Base-by-base conservation (phyloP, 2,113 vertebrate species). In the Leptobrachium ailaonicum region DNA sequence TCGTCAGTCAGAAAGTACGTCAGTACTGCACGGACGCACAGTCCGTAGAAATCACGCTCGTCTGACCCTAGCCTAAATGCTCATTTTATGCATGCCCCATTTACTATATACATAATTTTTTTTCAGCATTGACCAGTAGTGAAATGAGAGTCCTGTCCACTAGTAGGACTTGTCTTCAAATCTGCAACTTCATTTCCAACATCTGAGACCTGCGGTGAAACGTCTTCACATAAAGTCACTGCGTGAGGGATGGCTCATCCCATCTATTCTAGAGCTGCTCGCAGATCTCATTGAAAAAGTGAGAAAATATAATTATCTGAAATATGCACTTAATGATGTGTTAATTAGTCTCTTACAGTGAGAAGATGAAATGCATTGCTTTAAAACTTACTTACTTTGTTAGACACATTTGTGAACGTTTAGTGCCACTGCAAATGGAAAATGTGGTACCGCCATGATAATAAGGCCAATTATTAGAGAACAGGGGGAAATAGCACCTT, bases 251-350 rank as follows among this genome's bases (percentile, higher is more conserved):
- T 84, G 85, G 87, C 86, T 88, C 85, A 89, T 87, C 85, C 88
- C 83, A 86, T 84, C 86, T 90, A 89, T 90, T 89, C 85, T 87
- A 82, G 84, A 69, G 47, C 79, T 75, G 64, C 63, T 81, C 79
- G 68, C 71, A 85, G 79, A 84, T 89, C 88, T 86, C 92, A 92
- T 94, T 94, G 91, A 92, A 94, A 60, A 94, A 89, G 93, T 94
- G 93, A 91, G 92, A 94, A 94, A 93, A 93, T 94, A 93, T 94
- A 94, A 94, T 94, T 91, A 94, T 94, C 91, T 90, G 92, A 94
- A 94, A 94, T 94, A 94, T 94, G 93, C 89, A 93, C 94, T 94
- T 94, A 94, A 94, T 94, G 91, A 94, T 92, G 92, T 91, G 91
- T 93, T 93, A 94, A 94, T 94, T 93, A 93, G 93, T 92, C 92